phyloP scores from a whole-genome alignment of 2,113 vertebrate genomes.

The Cairina moschata region DNA sequence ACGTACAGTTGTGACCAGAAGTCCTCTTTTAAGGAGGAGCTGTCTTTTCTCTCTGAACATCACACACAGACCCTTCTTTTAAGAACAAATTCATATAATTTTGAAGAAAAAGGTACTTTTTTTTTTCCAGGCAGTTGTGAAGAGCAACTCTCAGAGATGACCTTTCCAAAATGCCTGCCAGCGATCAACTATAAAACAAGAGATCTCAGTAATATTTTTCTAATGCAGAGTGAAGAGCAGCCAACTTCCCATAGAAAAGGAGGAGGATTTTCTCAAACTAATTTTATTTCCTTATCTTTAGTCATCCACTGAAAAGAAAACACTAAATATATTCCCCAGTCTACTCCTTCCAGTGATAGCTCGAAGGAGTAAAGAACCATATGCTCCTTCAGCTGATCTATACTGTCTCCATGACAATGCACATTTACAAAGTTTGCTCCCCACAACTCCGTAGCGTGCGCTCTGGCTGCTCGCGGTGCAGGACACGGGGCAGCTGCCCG shows the following conservation, averaged over 20 bases:
- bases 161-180: constrained; percentile 16
- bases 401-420: constrained; percentile 74
- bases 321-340: constrained; percentile 67
- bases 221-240: constrained; percentile 45
- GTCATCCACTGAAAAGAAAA: constrained; percentile 66
- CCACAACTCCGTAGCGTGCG: constrained; percentile 35
- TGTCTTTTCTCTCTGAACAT: background rate
- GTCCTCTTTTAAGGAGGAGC: background rate
- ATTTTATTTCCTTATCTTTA: constrained; percentile 73
- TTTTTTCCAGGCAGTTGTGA: background rate
- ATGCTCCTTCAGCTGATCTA: constrained; percentile 68
- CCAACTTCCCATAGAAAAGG: constrained; percentile 49
- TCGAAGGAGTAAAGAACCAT: constrained; percentile 74
- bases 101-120: background rate
- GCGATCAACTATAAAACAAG: constrained; percentile 10
- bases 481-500: background rate
- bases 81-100: background rate
- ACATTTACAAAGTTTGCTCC: constrained; percentile 66
- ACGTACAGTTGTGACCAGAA: background rate
- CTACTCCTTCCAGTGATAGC: constrained; percentile 72
- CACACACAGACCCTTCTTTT: background rate
- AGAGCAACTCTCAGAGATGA: background rate
- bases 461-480: background rate
- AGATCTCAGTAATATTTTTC: constrained; percentile 34
- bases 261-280: constrained; percentile 69